A percentile compares a stretch with the other conserved stretches of the same genome.
phyloP scores from a whole-genome alignment of 2,888 invertebrate species.

The Hololepta plana region DNA sequence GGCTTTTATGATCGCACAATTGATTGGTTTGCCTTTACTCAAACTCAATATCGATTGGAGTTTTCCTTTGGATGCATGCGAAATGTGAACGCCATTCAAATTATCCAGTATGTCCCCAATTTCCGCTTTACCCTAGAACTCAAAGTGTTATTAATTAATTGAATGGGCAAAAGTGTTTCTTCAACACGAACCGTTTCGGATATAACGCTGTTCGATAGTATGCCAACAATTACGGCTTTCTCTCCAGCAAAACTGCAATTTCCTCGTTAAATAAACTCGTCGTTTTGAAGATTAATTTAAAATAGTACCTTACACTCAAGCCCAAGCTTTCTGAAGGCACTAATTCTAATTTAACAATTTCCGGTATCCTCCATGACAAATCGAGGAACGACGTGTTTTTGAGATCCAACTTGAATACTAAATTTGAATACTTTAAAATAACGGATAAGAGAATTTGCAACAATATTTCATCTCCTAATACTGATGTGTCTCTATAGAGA shows the following conservation, averaged over 20 bases:
- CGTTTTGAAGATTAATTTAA: slow-evolving; percentile 1
- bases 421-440: slow-evolving; percentile 30
- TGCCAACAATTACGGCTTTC: slow-evolving; percentile 36
- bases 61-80: slow-evolving; percentile 28
- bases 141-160: neutral
- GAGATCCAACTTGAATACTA: slow-evolving; percentile 33
- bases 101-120: slow-evolving; percentile 45
- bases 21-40: slow-evolving; percentile 28
- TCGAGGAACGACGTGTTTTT: slow-evolving; percentile 42
- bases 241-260: slow-evolving; percentile 34
- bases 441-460: slow-evolving; percentile 38
- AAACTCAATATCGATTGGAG: slow-evolving; percentile 31
- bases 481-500: slow-evolving; percentile 14
- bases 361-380: slow-evolving; percentile 40
- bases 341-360: slow-evolving; percentile 33
- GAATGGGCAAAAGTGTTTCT: neutral
- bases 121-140: slow-evolving; percentile 34
- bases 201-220: slow-evolving; percentile 39
- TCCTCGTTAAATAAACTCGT: slow-evolving; percentile 1
- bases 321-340: slow-evolving; percentile 45
- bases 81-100: slow-evolving; percentile 35
- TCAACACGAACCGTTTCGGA: slow-evolving; percentile 39
- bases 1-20: slow-evolving; percentile 35
- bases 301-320: slow-evolving; percentile 33
- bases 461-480: slow-evolving; percentile 44